Conservation (phyloP, 2,797 vertebrate species). For the Cyclura pinguis region DNA sequence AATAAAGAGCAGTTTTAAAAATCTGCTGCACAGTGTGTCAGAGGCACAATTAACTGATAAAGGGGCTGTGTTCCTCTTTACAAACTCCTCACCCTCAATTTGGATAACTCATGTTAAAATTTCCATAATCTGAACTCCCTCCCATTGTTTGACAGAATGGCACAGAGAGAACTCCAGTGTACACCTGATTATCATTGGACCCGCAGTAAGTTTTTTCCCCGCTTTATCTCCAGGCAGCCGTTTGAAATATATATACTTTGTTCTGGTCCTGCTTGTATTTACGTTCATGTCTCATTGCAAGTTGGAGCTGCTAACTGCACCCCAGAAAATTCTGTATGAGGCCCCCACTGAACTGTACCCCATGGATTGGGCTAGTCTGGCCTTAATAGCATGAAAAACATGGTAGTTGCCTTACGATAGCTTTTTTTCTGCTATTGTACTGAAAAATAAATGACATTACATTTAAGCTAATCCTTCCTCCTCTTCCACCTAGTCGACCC, state of each 20-base stretch:
- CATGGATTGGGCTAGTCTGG: not conserved
- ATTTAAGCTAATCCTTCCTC: not conserved
- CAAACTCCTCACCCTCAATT: no score
- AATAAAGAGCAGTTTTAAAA: no score
- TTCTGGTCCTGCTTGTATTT: not conserved
- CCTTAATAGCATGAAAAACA: not conserved
- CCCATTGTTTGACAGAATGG: slow-evolving; percentile 86
- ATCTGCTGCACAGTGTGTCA: no score
- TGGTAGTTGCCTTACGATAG: not conserved
- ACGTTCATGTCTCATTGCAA: not conserved
- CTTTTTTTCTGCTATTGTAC: not conserved
- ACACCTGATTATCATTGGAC: slow-evolving; percentile 90
- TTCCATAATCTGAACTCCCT: not conserved
- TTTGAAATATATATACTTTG: not conserved
- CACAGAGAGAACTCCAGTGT: slow-evolving; percentile 85
- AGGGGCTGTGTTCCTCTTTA: not conserved
- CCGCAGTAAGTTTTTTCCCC: slow-evolving; percentile 83
- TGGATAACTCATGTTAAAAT: not conserved
- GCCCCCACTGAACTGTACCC: no score
- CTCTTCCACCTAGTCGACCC: not conserved
- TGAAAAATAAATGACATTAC: not conserved
- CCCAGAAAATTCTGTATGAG: not conserved
- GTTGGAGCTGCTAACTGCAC: not conserved
- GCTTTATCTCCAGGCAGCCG: not conserved
- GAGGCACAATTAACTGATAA: no score